These are phyloP conservation scores for Amphimallon solstitiale DNA, from an alignment of 2,888 invertebrate species.

Conservation along the genomic window DNA sequence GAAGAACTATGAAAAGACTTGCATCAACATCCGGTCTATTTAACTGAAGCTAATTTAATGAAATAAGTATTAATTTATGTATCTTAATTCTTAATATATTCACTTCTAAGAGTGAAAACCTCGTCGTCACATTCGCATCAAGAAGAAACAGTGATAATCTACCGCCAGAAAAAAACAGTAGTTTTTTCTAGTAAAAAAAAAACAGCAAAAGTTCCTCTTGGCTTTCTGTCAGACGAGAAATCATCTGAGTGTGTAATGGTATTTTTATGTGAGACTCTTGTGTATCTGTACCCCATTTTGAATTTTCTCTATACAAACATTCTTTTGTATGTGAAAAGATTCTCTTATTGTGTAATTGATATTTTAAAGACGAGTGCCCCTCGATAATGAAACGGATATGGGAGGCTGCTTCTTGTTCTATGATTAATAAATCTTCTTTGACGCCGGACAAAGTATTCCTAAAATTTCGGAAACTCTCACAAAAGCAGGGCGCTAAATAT, in stretches of 20 bases:
- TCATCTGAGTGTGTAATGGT: slow-evolving; percentile 3
- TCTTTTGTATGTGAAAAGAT: slow-evolving; percentile 10
- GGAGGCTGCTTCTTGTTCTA: slow-evolving; percentile 4
- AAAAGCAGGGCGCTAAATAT: no score
- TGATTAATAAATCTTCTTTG: slow-evolving; percentile 22
- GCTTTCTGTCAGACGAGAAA: background rate
- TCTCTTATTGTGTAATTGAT: slow-evolving; percentile 25
- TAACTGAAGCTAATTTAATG: slow-evolving; percentile 11
- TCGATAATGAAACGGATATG: slow-evolving; percentile 14
- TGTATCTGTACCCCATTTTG: slow-evolving; percentile 14
- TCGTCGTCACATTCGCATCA: slow-evolving; percentile 9
- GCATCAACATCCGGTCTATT: slow-evolving; percentile 23
- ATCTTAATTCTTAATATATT: slow-evolving; percentile 26
- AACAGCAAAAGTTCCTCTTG: background rate
- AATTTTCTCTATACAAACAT: background rate
- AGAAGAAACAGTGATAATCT: background rate
- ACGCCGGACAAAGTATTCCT: background rate
- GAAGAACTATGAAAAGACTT: background rate
- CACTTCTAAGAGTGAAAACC: slow-evolving; percentile 4
- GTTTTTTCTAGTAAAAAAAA: slow-evolving; percentile 3
- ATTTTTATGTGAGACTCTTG: slow-evolving; percentile 25
- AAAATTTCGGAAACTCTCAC: slow-evolving; percentile 1
- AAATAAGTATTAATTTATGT: slow-evolving; percentile 31
- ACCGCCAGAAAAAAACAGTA: background rate
- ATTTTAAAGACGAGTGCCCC: slow-evolving; percentile 3